Evolutionary conservation across 2,888 invertebrate species (phyloP).

Genomic region (Orthosia gothica): DNA sequence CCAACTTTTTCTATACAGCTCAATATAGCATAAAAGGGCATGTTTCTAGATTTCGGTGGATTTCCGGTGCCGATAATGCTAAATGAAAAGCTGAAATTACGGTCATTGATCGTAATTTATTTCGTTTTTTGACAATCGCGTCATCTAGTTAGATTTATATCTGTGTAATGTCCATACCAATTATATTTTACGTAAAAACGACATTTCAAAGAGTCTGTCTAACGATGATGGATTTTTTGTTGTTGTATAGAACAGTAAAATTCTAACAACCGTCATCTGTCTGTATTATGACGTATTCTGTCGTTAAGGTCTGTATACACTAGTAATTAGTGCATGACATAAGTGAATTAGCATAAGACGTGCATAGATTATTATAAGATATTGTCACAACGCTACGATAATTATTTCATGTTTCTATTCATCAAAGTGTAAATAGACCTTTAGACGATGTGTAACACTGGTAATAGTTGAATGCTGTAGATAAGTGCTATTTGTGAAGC

Average conservation of each 20-base stretch:
- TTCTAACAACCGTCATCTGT: neutral
- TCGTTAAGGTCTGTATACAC: slow-evolving; percentile 18
- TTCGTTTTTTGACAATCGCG: no score
- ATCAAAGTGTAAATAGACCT: slow-evolving; percentile 29
- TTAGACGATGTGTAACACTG: slow-evolving; percentile 6
- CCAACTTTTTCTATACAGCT: no score
- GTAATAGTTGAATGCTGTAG: neutral
- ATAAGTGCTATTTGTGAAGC: slow-evolving; percentile 18
- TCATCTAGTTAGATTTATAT: no score
- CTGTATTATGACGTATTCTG: slow-evolving; percentile 8
- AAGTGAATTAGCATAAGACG: slow-evolving; percentile 11
- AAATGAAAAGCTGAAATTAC: no score
- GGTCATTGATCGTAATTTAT: no score
- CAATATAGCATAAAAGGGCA: no score
- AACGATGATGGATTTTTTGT: no score
- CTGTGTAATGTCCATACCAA: no score
- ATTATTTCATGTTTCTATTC: slow-evolving; percentile 21
- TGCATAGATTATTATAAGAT: slow-evolving; percentile 15
- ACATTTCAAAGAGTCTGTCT: neutral
- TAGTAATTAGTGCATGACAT: neutral
- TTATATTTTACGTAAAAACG: neutral
- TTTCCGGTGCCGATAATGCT: no score
- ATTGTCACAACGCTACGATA: neutral
- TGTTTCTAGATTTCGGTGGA: no score
- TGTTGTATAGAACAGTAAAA: neutral